phyloP scores from a whole-genome alignment of 2,888 invertebrate genomes.

The Pedicia rivosa region DNA sequence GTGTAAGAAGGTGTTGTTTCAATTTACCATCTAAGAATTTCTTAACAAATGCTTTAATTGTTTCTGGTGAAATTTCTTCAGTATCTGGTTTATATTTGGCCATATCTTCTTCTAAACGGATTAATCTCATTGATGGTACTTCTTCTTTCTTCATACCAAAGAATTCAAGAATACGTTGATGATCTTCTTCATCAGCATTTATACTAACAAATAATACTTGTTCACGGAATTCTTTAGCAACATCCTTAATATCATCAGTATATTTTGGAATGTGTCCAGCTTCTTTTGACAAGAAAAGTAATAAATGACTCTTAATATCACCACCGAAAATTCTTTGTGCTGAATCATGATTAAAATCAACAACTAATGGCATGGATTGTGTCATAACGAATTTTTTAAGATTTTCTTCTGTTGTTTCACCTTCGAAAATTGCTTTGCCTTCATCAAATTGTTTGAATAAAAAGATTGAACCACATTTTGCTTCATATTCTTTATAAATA shows the following conservation, averaged over 20 bases:
- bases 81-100: slow-evolving; percentile 85
- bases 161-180: slow-evolving; percentile 95
- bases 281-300: slow-evolving; percentile 88
- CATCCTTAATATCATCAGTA: slow-evolving; percentile 58
- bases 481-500: slow-evolving; percentile 64
- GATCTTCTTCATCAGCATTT: slow-evolving; percentile 89
- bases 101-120: slow-evolving; percentile 93
- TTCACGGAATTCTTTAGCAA: slow-evolving; percentile 83
- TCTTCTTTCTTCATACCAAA: slow-evolving; percentile 96
- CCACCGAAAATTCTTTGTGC: slow-evolving; percentile 98
- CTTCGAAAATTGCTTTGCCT: slow-evolving; percentile 54
- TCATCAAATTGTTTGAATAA: slow-evolving; percentile 95
- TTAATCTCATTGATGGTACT: slow-evolving; percentile 77
- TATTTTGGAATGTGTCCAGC: slow-evolving; percentile 69
- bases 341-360: slow-evolving; percentile 94
- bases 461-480: slow-evolving; percentile 60
- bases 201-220: slow-evolving; percentile 90
- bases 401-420: slow-evolving; percentile 45
- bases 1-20: slow-evolving; percentile 88
- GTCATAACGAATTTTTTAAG: slow-evolving; percentile 70
- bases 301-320: slow-evolving; percentile 89
- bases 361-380: slow-evolving; percentile 76
- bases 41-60: slow-evolving; percentile 57
- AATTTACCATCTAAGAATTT: slow-evolving; percentile 82
- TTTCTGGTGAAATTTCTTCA: slow-evolving; percentile 22